A percentile compares a stretch with the other conserved stretches of the same genome.
These are phyloP conservation scores for Caenorhabditis inopinata DNA, from an alignment of 1,140 invertebrate species.

Conservation along the genomic window DNA sequence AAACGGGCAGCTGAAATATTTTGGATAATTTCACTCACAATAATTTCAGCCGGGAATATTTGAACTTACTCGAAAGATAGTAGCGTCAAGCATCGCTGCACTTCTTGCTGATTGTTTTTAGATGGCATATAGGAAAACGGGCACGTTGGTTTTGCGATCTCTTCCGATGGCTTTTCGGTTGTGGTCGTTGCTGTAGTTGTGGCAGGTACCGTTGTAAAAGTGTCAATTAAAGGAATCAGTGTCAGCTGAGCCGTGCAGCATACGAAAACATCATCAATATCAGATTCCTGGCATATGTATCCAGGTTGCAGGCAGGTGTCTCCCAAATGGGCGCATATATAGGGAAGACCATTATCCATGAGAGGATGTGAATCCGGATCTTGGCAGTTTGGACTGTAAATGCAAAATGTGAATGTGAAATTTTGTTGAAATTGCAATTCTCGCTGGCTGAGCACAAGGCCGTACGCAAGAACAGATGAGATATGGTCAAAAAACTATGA, in stretches of 20 bases:
- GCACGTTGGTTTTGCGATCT: neutral
- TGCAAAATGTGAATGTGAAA: too few species aligned
- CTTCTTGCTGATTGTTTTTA: neutral
- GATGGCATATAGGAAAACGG: conserved; percentile 17
- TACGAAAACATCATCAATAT: conserved; percentile 16
- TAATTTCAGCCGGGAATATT: neutral
- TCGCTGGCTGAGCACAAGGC: too few species aligned
- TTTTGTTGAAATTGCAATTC: too few species aligned
- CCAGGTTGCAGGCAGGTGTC: neutral
- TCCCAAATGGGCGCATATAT: neutral
- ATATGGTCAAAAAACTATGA: too few species aligned
- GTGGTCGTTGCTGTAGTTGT: neutral
- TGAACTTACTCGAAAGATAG: conserved; percentile 8
- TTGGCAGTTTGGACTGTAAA: conserved; percentile 15
- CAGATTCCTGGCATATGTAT: conserved; percentile 9
- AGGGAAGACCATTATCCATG: conserved; percentile 1
- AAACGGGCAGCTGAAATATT: neutral
- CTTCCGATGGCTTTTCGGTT: neutral
- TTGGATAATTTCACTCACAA: too few species aligned
- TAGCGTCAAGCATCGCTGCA: neutral
- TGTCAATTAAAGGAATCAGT: neutral
- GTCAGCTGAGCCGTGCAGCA: neutral
- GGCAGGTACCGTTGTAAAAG: too few species aligned
- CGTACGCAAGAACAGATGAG: too few species aligned
- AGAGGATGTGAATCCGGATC: neutral